phyloP scores from a whole-genome alignment of 1,140 invertebrate species.

The Halotydeus destructor region DNA sequence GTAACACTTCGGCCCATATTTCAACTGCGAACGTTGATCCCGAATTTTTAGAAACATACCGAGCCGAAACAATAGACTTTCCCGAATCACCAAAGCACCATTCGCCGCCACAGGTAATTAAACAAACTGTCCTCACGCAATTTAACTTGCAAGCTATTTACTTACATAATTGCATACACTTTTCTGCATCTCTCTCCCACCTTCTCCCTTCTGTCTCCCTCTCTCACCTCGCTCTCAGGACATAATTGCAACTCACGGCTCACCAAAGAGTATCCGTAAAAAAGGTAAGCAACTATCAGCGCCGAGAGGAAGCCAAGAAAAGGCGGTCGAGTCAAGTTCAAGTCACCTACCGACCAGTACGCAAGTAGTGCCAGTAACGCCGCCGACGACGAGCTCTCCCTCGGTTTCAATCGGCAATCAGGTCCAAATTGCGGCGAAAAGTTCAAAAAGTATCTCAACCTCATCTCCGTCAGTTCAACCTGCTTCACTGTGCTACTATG shows the following conservation, averaged over 20 bases:
- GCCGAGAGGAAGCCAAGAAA: neutral
- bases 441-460: neutral
- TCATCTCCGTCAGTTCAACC: neutral
- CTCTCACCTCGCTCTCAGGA: no score
- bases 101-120: neutral
- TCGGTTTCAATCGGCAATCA: no score
- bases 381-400: no score
- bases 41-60: constrained; percentile 11
- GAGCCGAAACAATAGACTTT: constrained; percentile 17
- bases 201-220: no score
- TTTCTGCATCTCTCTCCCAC: no score
- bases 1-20: constrained; percentile 1
- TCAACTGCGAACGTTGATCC: constrained; percentile 9
- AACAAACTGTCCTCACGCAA: no score
- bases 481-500: constrained; percentile 11
- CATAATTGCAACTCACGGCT: neutral
- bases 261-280: neutral
- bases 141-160: no score
- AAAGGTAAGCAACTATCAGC: neutral
- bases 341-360: no score
- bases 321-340: no score
- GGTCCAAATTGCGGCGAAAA: neutral
- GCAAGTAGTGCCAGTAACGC: no score
- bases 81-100: constrained; percentile 17
- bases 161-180: no score